These are phyloP conservation scores for Phenacoccus solenopsis DNA, from an alignment of 1,140 invertebrate genomes.

Conservation along the genomic window DNA sequence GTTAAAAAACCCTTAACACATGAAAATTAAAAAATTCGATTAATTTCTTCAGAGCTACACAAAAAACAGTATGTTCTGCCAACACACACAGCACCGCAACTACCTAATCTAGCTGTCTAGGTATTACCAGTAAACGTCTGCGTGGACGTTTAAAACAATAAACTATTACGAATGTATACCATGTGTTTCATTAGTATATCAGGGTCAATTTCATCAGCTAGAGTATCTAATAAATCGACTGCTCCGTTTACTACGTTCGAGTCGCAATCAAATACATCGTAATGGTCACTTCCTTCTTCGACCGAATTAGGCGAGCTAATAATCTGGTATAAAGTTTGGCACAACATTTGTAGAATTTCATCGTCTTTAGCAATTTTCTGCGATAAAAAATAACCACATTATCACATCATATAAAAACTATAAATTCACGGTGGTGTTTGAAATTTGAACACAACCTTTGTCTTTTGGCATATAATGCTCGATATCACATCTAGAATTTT, in stretches of 20 bases:
- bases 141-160: too few relatives aligned
- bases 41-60: too few relatives aligned
- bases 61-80: too few relatives aligned
- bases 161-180: slow-evolving; percentile 1
- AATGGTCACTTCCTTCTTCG: background rate
- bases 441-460: background rate
- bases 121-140: too few relatives aligned
- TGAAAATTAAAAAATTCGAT: too few relatives aligned
- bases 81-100: too few relatives aligned
- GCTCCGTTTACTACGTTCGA: background rate
- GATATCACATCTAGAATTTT: background rate
- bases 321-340: background rate
- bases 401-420: too few relatives aligned
- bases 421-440: too few relatives aligned
- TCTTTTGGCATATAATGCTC: background rate
- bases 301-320: background rate
- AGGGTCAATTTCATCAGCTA: background rate
- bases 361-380: slow-evolving; percentile 8
- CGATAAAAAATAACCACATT: too few relatives aligned
- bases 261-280: background rate
- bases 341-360: background rate
- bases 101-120: too few relatives aligned
- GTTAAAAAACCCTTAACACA: too few relatives aligned
- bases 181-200: slow-evolving; percentile 8
- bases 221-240: background rate